A percentile compares a stretch with the other conserved stretches of the same genome.
Evolutionary conservation across 2,797 vertebrate genomes (phyloP).

Genomic region (Parotocinclus haroldoi): DNA sequence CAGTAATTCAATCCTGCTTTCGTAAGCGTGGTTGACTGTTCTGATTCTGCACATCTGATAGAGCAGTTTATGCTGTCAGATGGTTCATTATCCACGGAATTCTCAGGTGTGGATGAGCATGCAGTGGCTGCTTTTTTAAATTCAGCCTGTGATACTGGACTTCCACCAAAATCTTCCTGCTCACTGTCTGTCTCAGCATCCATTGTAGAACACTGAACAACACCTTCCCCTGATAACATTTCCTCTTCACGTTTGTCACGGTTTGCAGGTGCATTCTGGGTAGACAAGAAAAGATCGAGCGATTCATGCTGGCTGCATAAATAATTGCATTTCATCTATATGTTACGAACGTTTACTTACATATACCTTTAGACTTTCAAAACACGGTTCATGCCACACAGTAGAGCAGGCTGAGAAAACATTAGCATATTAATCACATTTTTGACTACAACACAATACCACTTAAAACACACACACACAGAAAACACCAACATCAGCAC

Average conservation of each 20-base stretch:
- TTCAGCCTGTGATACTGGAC: neutral
- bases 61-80: neutral
- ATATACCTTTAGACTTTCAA: neutral
- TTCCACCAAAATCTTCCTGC: neutral
- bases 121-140: conserved; percentile 1
- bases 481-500: neutral
- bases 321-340: conserved; percentile 6
- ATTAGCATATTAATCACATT: neutral
- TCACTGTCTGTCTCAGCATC: conserved; percentile 6
- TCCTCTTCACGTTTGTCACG: neutral
- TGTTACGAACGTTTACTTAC: conserved; percentile 1
- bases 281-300: neutral
- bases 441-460: neutral
- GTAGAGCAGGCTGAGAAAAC: neutral
- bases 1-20: conserved; percentile 7
- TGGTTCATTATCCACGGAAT: neutral
- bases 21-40: neutral
- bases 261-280: conserved; percentile 2
- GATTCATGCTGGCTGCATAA: conserved; percentile 1
- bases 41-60: neutral
- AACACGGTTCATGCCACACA: conserved; percentile 3
- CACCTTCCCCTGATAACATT: conserved; percentile 2
- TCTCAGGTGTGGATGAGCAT: neutral
- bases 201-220: neutral
- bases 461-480: neutral